phyloP scores from a whole-genome alignment of 2,113 vertebrate genomes.

The Oxygymnocypris stewartii region DNA sequence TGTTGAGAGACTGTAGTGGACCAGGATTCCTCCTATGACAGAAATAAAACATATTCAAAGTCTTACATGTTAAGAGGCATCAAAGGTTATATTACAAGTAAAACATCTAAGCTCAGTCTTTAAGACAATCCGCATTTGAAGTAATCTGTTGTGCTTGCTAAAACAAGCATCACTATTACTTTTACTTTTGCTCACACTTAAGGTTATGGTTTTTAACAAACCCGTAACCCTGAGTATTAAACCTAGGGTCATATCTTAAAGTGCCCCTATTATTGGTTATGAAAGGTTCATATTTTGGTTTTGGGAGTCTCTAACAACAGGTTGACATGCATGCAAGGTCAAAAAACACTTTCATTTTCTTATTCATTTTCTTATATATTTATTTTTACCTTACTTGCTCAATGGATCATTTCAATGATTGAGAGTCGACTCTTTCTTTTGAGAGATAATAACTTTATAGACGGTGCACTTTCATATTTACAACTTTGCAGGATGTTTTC shows the following conservation, averaged over 20 bases:
- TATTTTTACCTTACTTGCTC: no score
- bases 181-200: neutral
- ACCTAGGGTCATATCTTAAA: neutral
- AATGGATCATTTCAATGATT: no score
- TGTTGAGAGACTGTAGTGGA: neutral
- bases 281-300: no score
- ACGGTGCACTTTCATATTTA: no score
- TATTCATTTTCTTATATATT: no score
- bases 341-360: no score
- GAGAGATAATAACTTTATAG: no score
- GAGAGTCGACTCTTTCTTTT: no score
- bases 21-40: neutral
- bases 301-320: no score
- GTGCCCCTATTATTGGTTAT: no score
- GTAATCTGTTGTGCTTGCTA: neutral
- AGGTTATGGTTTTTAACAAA: neutral
- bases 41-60: neutral
- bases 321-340: no score
- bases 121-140: neutral
- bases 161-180: neutral
- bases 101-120: neutral
- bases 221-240: neutral
- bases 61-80: neutral
- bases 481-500: no score
- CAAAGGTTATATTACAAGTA: constrained; percentile 5